Conservation (phyloP, 2,797 vertebrate species). For the Florisuga fusca region DNA sequence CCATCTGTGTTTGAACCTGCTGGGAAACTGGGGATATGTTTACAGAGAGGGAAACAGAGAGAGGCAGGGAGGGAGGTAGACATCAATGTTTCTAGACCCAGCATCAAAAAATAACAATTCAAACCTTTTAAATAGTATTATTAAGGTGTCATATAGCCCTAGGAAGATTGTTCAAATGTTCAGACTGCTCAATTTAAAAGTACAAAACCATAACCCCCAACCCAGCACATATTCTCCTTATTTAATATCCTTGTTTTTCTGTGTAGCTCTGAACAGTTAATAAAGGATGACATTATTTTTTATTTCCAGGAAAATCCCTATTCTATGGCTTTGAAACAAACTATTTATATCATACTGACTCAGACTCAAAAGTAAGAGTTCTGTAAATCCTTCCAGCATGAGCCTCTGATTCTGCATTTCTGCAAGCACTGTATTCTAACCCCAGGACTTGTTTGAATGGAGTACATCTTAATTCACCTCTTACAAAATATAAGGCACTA, state of each 20-base stretch:
- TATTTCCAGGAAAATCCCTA: conserved; percentile 14
- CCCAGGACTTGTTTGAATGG: not conserved
- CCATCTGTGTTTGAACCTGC: conserved; percentile 84
- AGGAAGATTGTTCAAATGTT: conserved; percentile 23
- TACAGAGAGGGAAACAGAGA: conserved; percentile 62
- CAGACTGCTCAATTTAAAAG: conserved; percentile 51
- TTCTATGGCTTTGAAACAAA: not conserved
- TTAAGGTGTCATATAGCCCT: conserved; percentile 20
- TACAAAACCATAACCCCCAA: not conserved
- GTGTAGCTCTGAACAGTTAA: not conserved
- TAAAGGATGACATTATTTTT: conserved; percentile 19
- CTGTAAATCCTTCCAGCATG: not conserved
- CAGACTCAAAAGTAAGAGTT: not conserved
- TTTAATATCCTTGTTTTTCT: not conserved
- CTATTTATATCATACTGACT: not conserved
- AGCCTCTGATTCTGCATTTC: not conserved
- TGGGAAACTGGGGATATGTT: conserved; percentile 77
- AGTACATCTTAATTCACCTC: not conserved
- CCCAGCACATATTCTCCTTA: not conserved
- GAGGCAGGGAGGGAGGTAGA: conserved; percentile 47
- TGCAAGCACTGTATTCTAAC: not conserved
- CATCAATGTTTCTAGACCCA: conserved; percentile 45
- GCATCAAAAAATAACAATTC: conserved; percentile 69
- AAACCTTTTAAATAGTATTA: conserved; percentile 60
- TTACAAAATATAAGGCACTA: not conserved